Evolutionary conservation across 1,140 invertebrate genomes (phyloP).

Genomic region (Papilio dardanus): DNA sequence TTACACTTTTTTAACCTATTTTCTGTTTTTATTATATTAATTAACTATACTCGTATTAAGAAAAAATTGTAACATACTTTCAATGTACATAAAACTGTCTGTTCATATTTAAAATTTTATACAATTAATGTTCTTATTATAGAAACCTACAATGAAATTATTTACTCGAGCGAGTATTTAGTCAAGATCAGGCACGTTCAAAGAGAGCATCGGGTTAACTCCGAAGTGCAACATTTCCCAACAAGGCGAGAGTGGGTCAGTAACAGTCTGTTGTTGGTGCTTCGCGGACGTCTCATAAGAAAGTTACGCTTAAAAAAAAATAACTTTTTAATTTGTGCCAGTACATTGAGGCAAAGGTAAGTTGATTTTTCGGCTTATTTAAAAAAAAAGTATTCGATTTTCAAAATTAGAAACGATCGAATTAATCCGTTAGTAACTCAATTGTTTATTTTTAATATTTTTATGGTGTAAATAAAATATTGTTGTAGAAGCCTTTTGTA

Average conservation of each 20-base stretch:
- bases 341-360: conserved; percentile 27
- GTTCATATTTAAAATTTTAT: background rate
- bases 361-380: conserved; percentile 26
- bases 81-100: too few species aligned
- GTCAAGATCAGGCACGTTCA: conserved; percentile 30
- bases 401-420: too few species aligned
- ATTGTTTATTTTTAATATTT: too few species aligned
- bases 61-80: too few species aligned
- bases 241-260: conserved; percentile 54
- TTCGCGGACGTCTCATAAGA: conserved; percentile 38
- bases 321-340: conserved; percentile 38
- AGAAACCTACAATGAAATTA: background rate
- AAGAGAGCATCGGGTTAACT: conserved; percentile 49
- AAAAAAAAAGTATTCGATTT: background rate
- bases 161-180: background rate
- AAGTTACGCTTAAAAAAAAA: conserved; percentile 24
- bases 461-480: background rate
- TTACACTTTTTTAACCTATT: too few species aligned
- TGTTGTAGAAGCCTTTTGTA: background rate
- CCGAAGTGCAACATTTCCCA: conserved; percentile 63
- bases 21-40: too few species aligned
- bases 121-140: background rate
- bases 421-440: background rate
- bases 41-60: too few species aligned
- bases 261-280: conserved; percentile 46